phyloP scores from a whole-genome alignment of 2,888 invertebrate species.

The Antheraea assamensis region DNA sequence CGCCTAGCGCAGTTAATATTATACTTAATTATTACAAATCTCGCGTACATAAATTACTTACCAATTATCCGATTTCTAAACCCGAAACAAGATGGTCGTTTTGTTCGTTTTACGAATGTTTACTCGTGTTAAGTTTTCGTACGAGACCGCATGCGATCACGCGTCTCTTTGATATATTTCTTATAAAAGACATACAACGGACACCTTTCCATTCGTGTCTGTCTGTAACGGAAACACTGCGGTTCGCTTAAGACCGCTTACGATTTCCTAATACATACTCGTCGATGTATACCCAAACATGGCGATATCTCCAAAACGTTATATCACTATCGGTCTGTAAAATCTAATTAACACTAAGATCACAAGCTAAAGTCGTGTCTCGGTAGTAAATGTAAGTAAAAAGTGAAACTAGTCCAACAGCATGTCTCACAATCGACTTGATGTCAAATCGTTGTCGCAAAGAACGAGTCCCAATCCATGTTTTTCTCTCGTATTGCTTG shows the following conservation, averaged over 20 bases:
- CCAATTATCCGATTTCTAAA: slow-evolving; percentile 60
- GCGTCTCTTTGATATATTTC: slow-evolving; percentile 29
- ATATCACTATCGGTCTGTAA: slow-evolving; percentile 6
- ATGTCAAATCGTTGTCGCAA: slow-evolving; percentile 78
- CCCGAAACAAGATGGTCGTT: slow-evolving; percentile 31
- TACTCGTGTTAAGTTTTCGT: slow-evolving; percentile 36
- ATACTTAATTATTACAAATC: slow-evolving; percentile 80
- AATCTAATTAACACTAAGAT: slow-evolving; percentile 43
- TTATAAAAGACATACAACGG: slow-evolving; percentile 60
- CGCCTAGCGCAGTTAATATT: slow-evolving; percentile 77
- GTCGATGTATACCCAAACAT: slow-evolving; percentile 8
- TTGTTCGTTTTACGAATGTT: slow-evolving; percentile 32
- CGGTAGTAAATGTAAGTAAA: slow-evolving; percentile 59
- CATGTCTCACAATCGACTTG: slow-evolving; percentile 78
- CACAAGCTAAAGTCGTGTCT: slow-evolving; percentile 75
- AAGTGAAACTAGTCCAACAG: slow-evolving; percentile 70
- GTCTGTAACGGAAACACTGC: slow-evolving; percentile 42
- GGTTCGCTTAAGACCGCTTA: neutral
- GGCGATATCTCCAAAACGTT: slow-evolving; percentile 12
- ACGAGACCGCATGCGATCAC: slow-evolving; percentile 58
- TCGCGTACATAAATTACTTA: slow-evolving; percentile 68
- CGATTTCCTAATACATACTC: neutral
- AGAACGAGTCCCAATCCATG: slow-evolving; percentile 77
- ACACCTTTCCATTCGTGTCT: slow-evolving; percentile 53
- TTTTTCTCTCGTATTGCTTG: slow-evolving; percentile 83